phyloP scores from a whole-genome alignment of 2,797 vertebrate genomes.

The Pangasius djambal region DNA sequence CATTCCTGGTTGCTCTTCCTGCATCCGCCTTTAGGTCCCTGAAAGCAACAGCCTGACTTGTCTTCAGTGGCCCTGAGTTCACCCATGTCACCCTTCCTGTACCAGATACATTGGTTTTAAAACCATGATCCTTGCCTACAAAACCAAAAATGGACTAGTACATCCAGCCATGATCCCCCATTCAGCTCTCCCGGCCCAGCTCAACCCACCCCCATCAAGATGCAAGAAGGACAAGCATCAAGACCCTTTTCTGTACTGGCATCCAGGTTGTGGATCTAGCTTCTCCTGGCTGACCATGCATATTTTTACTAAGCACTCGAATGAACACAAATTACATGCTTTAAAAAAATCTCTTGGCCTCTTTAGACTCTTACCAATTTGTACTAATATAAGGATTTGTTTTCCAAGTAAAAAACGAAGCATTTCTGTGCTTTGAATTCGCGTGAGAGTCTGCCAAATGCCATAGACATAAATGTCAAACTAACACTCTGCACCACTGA shows the following conservation, averaged over 20 bases:
- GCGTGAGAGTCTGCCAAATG: neutral
- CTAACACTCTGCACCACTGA: neutral
- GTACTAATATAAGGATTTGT: neutral
- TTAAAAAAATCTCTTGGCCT: neutral
- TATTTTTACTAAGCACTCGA: neutral
- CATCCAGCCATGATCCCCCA: neutral
- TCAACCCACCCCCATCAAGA: neutral
- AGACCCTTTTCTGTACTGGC: neutral
- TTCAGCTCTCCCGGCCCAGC: neutral
- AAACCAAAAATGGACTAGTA: neutral
- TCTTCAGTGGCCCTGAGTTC: neutral
- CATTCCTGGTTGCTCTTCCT: neutral
- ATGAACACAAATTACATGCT: slow-evolving; percentile 9
- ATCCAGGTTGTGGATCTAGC: neutral
- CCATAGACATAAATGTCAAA: neutral
- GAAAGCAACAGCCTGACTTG: neutral
- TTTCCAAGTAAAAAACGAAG: neutral
- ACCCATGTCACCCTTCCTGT: neutral
- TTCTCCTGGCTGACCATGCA: neutral
- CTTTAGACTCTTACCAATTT: neutral
- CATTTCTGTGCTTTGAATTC: neutral
- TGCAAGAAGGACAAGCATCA: neutral
- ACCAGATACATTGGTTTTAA: neutral
- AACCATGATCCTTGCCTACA: neutral
- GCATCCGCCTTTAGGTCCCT: neutral